Evolutionary conservation across 2,113 vertebrate genomes (phyloP).

Genomic region (Notechis scutatus): DNA sequence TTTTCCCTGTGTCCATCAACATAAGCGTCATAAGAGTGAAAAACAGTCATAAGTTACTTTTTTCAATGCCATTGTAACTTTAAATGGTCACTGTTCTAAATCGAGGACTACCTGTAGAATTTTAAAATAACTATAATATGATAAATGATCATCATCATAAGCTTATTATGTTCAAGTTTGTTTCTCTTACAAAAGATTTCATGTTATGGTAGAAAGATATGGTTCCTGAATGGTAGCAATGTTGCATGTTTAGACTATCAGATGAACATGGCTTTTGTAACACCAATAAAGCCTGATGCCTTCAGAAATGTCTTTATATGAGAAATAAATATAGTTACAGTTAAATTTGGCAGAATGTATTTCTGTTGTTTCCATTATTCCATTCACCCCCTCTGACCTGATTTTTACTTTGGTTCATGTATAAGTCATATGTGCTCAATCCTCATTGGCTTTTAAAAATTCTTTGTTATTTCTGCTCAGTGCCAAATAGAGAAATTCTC

Average conservation of each 20-base stretch:
- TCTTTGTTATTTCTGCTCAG: not conserved
- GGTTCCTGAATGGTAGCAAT: not conserved
- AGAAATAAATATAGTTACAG: not conserved
- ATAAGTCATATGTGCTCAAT: not conserved
- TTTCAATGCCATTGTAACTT: not conserved
- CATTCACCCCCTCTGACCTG: not conserved
- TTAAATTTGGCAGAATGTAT: not conserved
- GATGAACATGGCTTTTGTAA: not conserved
- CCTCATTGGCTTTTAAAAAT: not conserved
- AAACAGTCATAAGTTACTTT: not conserved
- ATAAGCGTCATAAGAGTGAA: not conserved
- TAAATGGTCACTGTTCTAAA: not conserved
- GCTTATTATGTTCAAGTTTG: not conserved
- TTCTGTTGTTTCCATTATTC: not conserved
- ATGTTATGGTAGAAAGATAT: not conserved
- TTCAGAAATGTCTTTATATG: not conserved
- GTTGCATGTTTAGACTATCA: not conserved
- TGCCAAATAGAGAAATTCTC: not conserved
- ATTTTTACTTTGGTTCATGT: not conserved
- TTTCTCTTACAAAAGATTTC: not conserved
- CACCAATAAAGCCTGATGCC: not conserved
- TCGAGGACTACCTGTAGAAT: not conserved
- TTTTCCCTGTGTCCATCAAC: not conserved
- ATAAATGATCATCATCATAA: not conserved
- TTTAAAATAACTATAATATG: not conserved